These are phyloP conservation scores for Zalophus californianus DNA, from an alignment of 2,797 vertebrate genomes.

Conservation along the genomic window DNA sequence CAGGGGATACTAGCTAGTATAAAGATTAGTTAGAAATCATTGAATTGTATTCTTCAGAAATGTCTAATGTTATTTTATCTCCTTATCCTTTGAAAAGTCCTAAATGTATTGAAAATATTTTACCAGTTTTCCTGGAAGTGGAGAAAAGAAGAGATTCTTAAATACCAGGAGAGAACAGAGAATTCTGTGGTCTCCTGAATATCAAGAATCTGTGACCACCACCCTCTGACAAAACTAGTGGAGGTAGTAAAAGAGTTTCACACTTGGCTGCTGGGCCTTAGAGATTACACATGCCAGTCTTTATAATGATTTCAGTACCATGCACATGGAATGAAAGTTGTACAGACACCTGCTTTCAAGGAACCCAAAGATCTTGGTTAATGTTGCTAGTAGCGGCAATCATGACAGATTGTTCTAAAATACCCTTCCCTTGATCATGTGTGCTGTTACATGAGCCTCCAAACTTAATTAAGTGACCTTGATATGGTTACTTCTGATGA, in stretches of 20 bases:
- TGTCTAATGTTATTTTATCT: background rate
- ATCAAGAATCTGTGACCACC: background rate
- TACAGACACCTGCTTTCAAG: background rate
- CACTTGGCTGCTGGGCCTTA: background rate
- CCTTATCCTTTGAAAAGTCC: background rate
- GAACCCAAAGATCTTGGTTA: background rate
- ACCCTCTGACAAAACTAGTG: background rate
- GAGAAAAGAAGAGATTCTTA: background rate
- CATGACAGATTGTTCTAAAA: background rate
- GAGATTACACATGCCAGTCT: background rate
- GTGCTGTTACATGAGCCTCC: background rate
- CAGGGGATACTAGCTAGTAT: rapidly evolving
- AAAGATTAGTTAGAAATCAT: background rate
- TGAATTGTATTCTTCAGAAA: background rate
- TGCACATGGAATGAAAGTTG: background rate
- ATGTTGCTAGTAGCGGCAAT: background rate
- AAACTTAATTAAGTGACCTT: background rate
- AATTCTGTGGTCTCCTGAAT: background rate
- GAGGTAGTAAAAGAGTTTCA: background rate
- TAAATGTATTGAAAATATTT: background rate
- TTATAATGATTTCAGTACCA: background rate
- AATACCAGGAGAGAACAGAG: background rate
- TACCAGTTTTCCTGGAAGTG: background rate
- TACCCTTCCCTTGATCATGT: background rate
- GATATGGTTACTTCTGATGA: background rate